Conservation (phyloP, 2,888 invertebrate species). For the Vesta saturnalis region DNA sequence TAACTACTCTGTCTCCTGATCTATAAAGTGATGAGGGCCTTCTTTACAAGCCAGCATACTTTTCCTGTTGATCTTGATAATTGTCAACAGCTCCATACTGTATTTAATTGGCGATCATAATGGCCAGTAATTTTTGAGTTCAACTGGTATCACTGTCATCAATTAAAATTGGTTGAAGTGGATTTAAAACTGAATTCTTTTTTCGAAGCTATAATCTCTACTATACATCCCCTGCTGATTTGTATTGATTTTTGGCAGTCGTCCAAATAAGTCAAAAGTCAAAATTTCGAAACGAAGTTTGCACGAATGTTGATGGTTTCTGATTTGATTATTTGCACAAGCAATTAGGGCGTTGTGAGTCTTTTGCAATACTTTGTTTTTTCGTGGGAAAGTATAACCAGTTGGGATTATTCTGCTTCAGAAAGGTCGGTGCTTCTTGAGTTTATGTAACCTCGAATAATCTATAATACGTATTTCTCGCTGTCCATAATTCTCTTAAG, state of each 20-base stretch:
- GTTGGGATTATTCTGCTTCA: not conserved
- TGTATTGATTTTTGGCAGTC: not conserved
- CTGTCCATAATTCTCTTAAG: not conserved
- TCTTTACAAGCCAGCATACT: not conserved
- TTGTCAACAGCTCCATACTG: not conserved
- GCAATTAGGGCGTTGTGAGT: not conserved
- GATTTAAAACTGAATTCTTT: not conserved
- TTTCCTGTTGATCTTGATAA: not conserved
- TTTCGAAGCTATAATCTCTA: not conserved
- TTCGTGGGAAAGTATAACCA: not conserved
- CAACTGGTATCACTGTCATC: not conserved
- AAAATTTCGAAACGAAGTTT: not conserved
- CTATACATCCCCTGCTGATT: not conserved
- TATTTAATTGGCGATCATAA: not conserved
- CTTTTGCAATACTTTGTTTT: not conserved
- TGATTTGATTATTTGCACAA: not conserved
- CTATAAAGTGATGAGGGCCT: not conserved
- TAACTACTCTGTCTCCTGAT: not conserved
- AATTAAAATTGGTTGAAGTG: not conserved
- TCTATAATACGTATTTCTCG: not conserved
- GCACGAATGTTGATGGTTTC: not conserved
- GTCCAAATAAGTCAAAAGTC: not conserved
- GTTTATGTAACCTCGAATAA: not conserved
- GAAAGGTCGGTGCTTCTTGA: not conserved
- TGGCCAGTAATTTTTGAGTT: not conserved